phyloP scores from a whole-genome alignment of 2,888 invertebrate species.

The Miltochrista miniata region DNA sequence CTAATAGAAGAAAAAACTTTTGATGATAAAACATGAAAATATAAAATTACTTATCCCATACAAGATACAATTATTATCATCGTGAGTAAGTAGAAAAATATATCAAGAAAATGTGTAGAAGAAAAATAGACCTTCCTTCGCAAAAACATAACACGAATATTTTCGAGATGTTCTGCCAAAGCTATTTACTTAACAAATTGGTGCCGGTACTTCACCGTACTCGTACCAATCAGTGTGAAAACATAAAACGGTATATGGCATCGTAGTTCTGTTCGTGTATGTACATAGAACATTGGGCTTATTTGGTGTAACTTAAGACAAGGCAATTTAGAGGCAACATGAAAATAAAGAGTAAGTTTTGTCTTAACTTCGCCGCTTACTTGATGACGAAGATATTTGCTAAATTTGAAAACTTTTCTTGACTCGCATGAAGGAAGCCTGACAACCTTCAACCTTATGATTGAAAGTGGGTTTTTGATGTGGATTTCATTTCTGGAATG shows the following conservation, averaged over 20 bases:
- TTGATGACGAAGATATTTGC: too few relatives aligned
- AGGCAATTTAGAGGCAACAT: too few relatives aligned
- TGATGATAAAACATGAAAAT: too few relatives aligned
- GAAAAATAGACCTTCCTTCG: conserved; percentile 4
- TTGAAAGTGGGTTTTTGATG: too few relatives aligned
- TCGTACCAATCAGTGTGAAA: conserved; percentile 39
- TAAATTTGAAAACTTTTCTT: too few relatives aligned
- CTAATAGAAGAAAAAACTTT: conserved; percentile 19
- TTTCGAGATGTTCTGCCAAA: conserved; percentile 50
- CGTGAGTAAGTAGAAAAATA: background rate
- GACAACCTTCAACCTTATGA: too few relatives aligned
- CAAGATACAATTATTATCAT: background rate
- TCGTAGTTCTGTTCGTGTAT: conserved; percentile 4
- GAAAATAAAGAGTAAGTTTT: too few relatives aligned
- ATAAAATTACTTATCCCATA: background rate
- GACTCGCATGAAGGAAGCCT: too few relatives aligned
- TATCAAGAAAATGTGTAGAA: conserved; percentile 15
- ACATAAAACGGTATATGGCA: conserved; percentile 16
- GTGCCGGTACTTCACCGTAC: conserved; percentile 40
- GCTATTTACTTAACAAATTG: conserved; percentile 66
- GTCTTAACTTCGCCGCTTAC: too few relatives aligned
- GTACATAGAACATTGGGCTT: background rate
- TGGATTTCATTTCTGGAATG: too few relatives aligned
- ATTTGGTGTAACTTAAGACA: background rate
- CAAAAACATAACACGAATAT: conserved; percentile 37